These are phyloP conservation scores for Myotis yumanensis DNA, from an alignment of 2,113 vertebrate genomes.

Conservation along the genomic window DNA sequence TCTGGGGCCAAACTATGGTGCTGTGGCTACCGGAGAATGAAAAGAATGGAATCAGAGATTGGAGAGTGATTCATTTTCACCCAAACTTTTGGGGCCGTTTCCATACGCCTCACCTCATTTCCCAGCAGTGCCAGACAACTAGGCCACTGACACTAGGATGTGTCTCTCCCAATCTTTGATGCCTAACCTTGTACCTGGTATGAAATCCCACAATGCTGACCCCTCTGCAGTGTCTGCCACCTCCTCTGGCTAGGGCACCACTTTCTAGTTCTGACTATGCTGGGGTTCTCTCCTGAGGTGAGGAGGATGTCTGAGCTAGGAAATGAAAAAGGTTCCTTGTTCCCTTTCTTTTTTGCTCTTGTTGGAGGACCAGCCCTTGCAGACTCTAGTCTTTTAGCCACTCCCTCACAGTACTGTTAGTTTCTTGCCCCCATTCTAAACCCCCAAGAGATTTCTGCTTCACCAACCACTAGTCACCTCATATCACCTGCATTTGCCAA, in stretches of 20 bases:
- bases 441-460: not conserved
- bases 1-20: not conserved
- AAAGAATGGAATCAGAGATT: not conserved
- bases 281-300: not conserved
- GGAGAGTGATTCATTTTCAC: not conserved
- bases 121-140: not conserved
- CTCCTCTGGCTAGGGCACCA: not conserved
- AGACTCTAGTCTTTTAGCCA: not conserved
- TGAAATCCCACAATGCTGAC: not conserved
- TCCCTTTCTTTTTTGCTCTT: not conserved
- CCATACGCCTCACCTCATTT: not conserved
- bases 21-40: not conserved
- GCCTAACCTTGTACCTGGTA: not conserved
- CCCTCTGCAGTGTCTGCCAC: not conserved
- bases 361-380: not conserved
- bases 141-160: not conserved
- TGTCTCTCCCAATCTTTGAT: not conserved
- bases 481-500: not conserved
- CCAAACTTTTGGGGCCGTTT: not conserved
- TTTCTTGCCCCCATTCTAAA: too few relatives aligned
- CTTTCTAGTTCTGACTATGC: not conserved
- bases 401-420: not conserved
- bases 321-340: not conserved
- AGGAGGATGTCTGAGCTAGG: not conserved
- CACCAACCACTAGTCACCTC: not conserved